Conservation (phyloP, 2,797 vertebrate genomes). For the Cyprinodon diabolis region DNA sequence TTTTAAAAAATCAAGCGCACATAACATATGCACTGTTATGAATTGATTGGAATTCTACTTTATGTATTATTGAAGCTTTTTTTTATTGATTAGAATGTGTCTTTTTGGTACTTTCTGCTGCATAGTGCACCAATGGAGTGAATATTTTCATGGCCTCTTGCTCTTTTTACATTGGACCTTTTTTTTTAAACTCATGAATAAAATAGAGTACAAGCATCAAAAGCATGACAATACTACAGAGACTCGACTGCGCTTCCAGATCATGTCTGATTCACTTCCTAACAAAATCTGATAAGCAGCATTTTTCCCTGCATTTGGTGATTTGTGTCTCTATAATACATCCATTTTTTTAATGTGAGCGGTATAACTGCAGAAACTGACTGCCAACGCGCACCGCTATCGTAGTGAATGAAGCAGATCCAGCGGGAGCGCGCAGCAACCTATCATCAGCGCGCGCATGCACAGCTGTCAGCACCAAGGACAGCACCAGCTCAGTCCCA, state of each 20-base stretch:
- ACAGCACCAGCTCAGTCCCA: slow-evolving; percentile 77
- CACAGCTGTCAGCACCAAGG: slow-evolving; percentile 86
- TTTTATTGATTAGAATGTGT: neutral
- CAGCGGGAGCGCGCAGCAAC: slow-evolving; percentile 72
- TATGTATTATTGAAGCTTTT: no score
- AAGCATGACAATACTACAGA: neutral
- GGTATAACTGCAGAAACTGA: slow-evolving; percentile 34
- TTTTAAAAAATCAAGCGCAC: no score
- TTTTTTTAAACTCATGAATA: no score
- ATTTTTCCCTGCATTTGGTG: neutral
- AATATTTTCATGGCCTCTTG: no score
- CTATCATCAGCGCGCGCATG: slow-evolving; percentile 65
- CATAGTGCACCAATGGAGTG: neutral
- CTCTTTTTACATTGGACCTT: no score
- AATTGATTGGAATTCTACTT: no score
- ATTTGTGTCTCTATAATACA: slow-evolving; percentile 25
- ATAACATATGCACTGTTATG: no score
- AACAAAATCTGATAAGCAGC: no score
- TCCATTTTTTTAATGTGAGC: slow-evolving; percentile 47
- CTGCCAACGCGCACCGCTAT: slow-evolving; percentile 68
- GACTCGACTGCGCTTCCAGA: no score
- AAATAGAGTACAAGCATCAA: neutral
- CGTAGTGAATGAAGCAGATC: slow-evolving; percentile 29
- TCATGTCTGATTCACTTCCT: no score
- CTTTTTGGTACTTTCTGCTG: neutral